phyloP scores from a whole-genome alignment of 1,140 invertebrate species.

The Pentalonia nigronervosa region DNA sequence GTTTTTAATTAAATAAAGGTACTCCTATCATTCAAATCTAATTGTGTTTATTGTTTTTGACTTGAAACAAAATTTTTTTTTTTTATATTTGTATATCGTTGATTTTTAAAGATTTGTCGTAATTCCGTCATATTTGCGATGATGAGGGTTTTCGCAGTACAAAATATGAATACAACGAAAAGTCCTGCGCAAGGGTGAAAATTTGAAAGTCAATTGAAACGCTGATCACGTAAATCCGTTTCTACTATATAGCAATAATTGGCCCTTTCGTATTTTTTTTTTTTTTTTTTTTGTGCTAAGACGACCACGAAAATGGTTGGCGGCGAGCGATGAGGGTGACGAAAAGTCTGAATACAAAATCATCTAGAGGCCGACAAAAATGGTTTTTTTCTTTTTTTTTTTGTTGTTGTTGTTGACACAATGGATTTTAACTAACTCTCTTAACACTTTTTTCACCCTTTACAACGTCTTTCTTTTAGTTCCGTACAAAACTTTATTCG shows the following conservation, averaged over 20 bases:
- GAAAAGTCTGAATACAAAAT: conserved; percentile 10
- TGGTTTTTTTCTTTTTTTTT: neutral
- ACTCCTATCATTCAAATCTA: neutral
- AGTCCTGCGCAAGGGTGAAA: conserved; percentile 55
- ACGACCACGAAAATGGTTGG: neutral
- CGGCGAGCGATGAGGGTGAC: neutral
- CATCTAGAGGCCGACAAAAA: neutral
- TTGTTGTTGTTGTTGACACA: neutral
- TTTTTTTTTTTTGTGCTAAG: neutral
- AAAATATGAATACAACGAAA: neutral
- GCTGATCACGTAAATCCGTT: conserved; percentile 32
- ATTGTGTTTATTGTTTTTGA: neutral
- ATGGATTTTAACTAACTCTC: conserved; percentile 53
- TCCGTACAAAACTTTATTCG: conserved; percentile 13
- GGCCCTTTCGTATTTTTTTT: neutral
- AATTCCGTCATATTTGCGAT: neutral
- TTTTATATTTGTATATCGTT: neutral
- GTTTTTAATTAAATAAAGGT: too few species aligned
- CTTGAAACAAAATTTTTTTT: too few species aligned
- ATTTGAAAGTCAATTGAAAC: conserved; percentile 59
- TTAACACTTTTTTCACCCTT: neutral
- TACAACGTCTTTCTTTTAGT: neutral
- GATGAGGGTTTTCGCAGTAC: neutral
- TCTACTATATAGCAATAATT: neutral
- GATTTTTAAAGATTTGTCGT: neutral